Evolutionary conservation across 2,888 invertebrate species (phyloP).

Genomic region (Yponomeuta sedellus): DNA sequence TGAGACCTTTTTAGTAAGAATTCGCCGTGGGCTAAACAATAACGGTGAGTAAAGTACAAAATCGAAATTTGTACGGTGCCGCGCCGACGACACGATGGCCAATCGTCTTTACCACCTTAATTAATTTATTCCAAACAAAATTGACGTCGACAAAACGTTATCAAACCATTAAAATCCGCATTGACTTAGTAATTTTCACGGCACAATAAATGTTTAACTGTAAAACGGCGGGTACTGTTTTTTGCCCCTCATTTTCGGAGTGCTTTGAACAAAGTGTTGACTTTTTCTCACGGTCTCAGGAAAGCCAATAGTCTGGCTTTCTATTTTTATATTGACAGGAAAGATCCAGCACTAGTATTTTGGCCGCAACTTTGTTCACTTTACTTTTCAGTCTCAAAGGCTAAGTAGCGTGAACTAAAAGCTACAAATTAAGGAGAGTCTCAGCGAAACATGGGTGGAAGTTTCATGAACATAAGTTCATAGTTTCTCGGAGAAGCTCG

Average conservation of each 20-base stretch:
- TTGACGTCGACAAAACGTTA: constrained; percentile 53
- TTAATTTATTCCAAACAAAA: constrained; percentile 73
- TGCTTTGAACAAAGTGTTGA: constrained; percentile 33
- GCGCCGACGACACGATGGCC: constrained; percentile 50
- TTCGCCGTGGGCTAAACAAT: constrained; percentile 23
- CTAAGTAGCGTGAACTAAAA: too few relatives aligned
- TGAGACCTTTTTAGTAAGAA: constrained; percentile 8
- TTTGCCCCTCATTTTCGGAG: constrained; percentile 40
- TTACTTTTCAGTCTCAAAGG: too few relatives aligned
- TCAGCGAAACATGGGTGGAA: too few relatives aligned
- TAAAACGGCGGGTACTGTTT: constrained; percentile 55
- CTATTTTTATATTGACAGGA: constrained; percentile 30
- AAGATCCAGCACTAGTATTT: neutral
- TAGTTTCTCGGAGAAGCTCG: neutral
- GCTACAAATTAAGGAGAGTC: too few relatives aligned
- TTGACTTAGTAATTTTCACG: constrained; percentile 71
- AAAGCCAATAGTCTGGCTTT: constrained; percentile 58
- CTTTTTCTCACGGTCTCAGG: constrained; percentile 64
- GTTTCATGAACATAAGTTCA: too few relatives aligned
- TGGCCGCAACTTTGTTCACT: neutral
- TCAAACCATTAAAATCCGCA: constrained; percentile 67
- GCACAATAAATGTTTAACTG: constrained; percentile 72
- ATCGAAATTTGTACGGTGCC: constrained; percentile 63
- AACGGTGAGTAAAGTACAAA: constrained; percentile 43
- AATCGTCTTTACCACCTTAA: constrained; percentile 64